Evolutionary conservation across 53 echinoderm and acorn worm genomes (phyloP), one percentile per base, ranked within the genome.

Genomic region (Antedon mediterranea): DNA sequence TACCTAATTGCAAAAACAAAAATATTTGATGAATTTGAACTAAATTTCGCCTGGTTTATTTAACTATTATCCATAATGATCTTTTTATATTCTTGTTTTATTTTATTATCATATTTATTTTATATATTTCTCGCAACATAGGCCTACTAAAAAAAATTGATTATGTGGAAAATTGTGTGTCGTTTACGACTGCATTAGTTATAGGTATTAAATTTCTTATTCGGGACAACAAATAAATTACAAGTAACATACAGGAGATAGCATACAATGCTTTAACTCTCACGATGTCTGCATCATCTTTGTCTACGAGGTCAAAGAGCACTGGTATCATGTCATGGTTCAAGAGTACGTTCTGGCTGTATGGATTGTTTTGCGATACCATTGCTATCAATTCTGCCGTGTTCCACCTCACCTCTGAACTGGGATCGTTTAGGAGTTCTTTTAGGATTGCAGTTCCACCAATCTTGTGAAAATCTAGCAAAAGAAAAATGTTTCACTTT

Each of bases 221-320:
- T n/a, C n/a, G 11, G 37, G 37, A 37, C 11, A 37, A 37, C 6
- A 11, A 6, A 37, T 6, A 37, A 6, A 6, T 37, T 37, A 37
- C 11, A 4, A 26, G 28, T 32, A n/a, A 89, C 98, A 89, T 82
- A 98, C 98, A 98, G 43, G 98, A 98, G n/a, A 98, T 77, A 23
- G 98, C 98, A 81, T 93, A 98, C 2, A 98, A 77, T 3, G 92
- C 92, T 72, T 98, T 98, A 74, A 98, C 78, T 79, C 83, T 89
- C 7, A 89, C 88, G n/a, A 72, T 76, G 6, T 90, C 79, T 0
- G 86, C 83, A 0, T 77, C 33, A 76, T 93, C 92, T 28, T 84
- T 83, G 37, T 98, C 98, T 71, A 89, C 83, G 13, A 88, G 33
- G 11, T 74, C 71, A 34, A 98, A 77, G 23, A 89, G 79, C 30